These are phyloP conservation scores for Agrochola litura DNA, from an alignment of 2,888 invertebrate species.

Conservation along the genomic window DNA sequence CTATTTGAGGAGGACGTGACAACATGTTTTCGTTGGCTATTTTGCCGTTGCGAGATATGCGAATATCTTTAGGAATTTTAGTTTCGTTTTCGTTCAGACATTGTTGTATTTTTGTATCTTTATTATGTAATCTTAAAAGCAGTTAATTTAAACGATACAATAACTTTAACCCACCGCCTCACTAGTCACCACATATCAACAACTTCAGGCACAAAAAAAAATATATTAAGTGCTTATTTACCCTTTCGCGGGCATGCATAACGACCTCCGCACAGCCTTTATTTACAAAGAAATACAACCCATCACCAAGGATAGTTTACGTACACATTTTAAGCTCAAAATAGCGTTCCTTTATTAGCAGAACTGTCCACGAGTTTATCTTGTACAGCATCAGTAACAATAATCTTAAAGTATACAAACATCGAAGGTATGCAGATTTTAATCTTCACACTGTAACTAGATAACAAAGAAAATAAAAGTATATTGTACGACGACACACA, in stretches of 20 bases:
- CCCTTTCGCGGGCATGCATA: slow-evolving; percentile 27
- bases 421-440: slow-evolving; percentile 65
- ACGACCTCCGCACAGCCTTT: slow-evolving; percentile 23
- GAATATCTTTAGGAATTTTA: background rate
- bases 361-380: slow-evolving; percentile 55
- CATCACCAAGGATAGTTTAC: slow-evolving; percentile 31
- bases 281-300: slow-evolving; percentile 48
- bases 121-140: background rate
- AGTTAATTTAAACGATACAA: slow-evolving; percentile 9
- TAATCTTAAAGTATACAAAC: slow-evolving; percentile 66
- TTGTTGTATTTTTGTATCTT: slow-evolving; percentile 4
- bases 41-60: background rate
- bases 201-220: slow-evolving; percentile 28
- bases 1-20: slow-evolving; percentile 50
- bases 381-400: slow-evolving; percentile 57
- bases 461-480: slow-evolving; percentile 68
- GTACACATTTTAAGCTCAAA: slow-evolving; percentile 43
- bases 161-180: background rate
- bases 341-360: slow-evolving; percentile 48
- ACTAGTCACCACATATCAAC: slow-evolving; percentile 8
- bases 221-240: slow-evolving; percentile 27
- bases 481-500: slow-evolving; percentile 45
- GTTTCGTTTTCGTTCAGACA: background rate
- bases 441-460: slow-evolving; percentile 62
- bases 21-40: slow-evolving; percentile 24